Percentiles rank a stretch among this genome's conserved stretches.
Evolutionary conservation across 2,797 vertebrate genomes (phyloP).

Genomic region (Cygnus olor): DNA sequence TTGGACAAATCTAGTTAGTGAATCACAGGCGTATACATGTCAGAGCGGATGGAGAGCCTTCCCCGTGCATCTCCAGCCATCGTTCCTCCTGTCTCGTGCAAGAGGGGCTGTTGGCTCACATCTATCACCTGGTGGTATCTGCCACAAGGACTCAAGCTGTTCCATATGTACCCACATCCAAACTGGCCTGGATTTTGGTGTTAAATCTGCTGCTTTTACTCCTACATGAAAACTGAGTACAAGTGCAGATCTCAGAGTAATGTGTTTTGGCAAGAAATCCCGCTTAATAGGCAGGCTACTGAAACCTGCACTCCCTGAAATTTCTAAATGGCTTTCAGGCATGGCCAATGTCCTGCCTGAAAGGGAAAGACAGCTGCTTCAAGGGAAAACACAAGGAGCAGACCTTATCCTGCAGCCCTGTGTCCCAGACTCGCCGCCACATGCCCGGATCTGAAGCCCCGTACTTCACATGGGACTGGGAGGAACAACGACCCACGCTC

Average conservation of each 20-base stretch:
- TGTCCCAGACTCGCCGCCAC: background rate
- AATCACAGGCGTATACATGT: fast-evolving
- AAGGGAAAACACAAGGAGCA: background rate
- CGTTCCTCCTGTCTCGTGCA: fast-evolving
- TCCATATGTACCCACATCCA: fast-evolving
- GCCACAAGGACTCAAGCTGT: background rate
- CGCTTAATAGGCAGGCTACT: background rate
- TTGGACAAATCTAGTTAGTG: background rate
- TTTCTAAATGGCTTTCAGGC: background rate
- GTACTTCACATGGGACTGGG: background rate
- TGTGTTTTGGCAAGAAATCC: background rate
- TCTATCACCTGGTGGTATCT: background rate
- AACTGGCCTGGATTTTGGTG: background rate
- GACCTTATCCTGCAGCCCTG: background rate
- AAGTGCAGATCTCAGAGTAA: background rate
- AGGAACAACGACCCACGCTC: fast-evolving
- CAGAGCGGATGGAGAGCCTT: background rate
- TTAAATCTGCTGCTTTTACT: background rate
- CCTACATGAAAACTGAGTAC: too few relatives aligned
- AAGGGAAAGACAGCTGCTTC: background rate
- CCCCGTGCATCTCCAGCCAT: background rate
- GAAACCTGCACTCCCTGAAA: background rate
- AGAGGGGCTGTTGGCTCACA: fast-evolving
- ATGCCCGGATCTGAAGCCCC: fast-evolving
- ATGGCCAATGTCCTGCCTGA: background rate